Conservation (phyloP, 2,113 vertebrate species). For the Pelusios castaneus region DNA sequence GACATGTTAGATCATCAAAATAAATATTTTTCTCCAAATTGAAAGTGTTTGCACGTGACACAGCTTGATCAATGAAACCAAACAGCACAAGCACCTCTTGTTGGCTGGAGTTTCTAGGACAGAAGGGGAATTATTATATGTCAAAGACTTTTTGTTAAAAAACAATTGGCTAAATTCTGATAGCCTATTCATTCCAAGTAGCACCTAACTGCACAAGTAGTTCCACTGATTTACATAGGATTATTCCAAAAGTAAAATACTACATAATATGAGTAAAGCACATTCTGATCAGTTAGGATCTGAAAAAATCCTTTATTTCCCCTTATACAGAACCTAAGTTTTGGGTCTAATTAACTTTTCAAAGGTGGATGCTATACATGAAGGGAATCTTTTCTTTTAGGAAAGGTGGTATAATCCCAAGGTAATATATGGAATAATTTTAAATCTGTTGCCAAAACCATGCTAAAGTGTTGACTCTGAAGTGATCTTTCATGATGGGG, state of each 20-base stretch:
- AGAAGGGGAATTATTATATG: background rate
- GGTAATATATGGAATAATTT: background rate
- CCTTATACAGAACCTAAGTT: background rate
- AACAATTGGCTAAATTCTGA: background rate
- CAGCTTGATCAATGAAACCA: background rate
- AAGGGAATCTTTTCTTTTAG: background rate
- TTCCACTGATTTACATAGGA: background rate
- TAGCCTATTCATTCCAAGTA: background rate
- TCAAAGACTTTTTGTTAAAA: background rate
- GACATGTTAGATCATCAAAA: background rate
- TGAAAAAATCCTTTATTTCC: background rate
- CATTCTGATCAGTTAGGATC: background rate
- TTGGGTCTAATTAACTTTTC: background rate
- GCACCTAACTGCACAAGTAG: background rate
- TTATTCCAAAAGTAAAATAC: background rate
- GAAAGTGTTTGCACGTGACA: background rate
- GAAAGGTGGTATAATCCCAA: background rate
- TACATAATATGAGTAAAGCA: background rate
- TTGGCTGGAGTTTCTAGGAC: background rate
- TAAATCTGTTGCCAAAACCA: background rate
- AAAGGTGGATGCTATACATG: background rate
- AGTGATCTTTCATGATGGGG: background rate
- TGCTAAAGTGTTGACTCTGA: background rate
- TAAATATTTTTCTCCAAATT: background rate
- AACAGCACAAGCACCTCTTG: background rate